Percentiles rank a stretch among this genome's conserved stretches.
Evolutionary conservation across 2,888 invertebrate species (phyloP).

Genomic region (Stenodema calcarata): DNA sequence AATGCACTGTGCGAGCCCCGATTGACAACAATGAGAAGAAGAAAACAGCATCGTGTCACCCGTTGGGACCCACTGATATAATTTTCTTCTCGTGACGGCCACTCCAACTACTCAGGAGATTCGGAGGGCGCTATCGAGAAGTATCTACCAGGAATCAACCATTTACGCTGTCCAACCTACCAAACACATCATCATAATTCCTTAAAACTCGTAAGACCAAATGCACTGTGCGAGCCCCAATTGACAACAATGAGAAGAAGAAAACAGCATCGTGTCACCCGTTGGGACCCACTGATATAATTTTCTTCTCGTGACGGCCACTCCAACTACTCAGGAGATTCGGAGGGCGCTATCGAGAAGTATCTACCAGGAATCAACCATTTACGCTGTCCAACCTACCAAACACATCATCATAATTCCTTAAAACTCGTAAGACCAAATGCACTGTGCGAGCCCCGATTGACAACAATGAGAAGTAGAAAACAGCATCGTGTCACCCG

Average conservation of each 20-base stretch:
- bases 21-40: constrained; percentile 19
- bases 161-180: not conserved
- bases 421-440: not conserved
- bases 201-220: not conserved
- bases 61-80: not conserved
- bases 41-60: not conserved
- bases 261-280: constrained; percentile 16
- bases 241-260: not conserved
- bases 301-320: constrained; percentile 38
- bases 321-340: not conserved
- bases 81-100: constrained; percentile 25
- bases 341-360: constrained; percentile 29
- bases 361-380: not conserved
- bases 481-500: constrained; percentile 13
- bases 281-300: not conserved
- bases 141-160: not conserved
- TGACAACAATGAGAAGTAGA: constrained; percentile 3
- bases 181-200: not conserved
- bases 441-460: constrained; percentile 18
- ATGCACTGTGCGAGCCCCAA: constrained; percentile 4
- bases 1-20: constrained; percentile 10
- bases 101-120: not conserved
- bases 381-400: not conserved
- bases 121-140: not conserved
- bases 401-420: not conserved